phyloP scores from a whole-genome alignment of 2,797 vertebrate species.

The Myotis pilosus region DNA sequence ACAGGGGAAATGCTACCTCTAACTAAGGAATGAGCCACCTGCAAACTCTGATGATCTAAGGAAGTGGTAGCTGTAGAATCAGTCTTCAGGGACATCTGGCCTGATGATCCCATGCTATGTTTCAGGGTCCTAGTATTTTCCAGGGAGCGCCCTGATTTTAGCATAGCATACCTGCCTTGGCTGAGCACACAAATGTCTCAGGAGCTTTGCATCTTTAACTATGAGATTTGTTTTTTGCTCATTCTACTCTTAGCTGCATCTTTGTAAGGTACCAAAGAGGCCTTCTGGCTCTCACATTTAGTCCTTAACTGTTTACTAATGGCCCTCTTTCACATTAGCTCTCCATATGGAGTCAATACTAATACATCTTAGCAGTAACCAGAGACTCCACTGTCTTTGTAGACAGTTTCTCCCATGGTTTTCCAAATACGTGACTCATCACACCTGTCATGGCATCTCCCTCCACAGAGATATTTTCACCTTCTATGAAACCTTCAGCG shows the following conservation, averaged over 20 bases:
- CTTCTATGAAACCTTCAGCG: not conserved
- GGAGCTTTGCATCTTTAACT: not conserved
- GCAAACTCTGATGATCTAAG: not conserved
- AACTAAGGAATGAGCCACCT: not conserved
- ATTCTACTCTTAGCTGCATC: not conserved
- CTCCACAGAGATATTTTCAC: not conserved
- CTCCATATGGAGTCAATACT: not conserved
- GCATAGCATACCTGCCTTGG: not conserved
- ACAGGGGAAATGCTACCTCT: not conserved
- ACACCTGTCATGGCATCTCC: not conserved
- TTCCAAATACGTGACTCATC: not conserved
- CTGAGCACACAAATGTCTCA: not conserved
- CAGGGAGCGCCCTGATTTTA: not conserved
- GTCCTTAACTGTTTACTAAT: not conserved
- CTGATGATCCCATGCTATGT: not conserved
- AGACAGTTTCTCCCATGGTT: not conserved
- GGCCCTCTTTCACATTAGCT: not conserved
- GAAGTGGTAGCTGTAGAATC: not conserved
- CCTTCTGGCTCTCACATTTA: not conserved
- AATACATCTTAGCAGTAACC: not conserved
- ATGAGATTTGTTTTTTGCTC: not conserved
- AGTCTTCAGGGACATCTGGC: not conserved
- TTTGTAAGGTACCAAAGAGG: slow-evolving; percentile 10
- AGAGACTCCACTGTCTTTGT: not conserved
- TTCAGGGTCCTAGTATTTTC: not conserved